Evolutionary conservation across 2,888 invertebrate species (phyloP), one percentile per base, ranked within the genome.

Genomic region (Chrysotoxum bicinctum): DNA sequence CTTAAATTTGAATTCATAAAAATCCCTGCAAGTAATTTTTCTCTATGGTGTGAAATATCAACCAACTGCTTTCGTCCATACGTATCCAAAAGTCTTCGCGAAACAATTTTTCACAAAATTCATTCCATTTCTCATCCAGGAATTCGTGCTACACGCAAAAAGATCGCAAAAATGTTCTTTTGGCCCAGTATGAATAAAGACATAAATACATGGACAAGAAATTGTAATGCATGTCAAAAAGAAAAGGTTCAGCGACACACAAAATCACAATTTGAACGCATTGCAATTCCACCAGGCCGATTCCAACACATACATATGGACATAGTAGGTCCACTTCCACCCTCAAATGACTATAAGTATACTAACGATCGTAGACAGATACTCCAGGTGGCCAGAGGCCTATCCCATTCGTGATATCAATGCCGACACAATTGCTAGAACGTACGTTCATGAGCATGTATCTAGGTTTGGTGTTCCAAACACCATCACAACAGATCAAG

Each of bases 331-430:
- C 40, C 26, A 26, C 26, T 26, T 4, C 26, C 26, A 2, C 26
- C 26, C 3, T 26, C 26, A 26, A 26, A 26, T 5, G 26, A 26
- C 5, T 4, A 26, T 5, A 26, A 26, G 5, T 26, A 26, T 30
- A 3, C 30, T 30, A 6, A 30, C 30, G 7, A 30, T 30, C 3
- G 30, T 30, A 30, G 30, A 30, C 30, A 30, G 30, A 30, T 75
- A 37, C 26, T 75, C 70, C 1, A 68, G 64, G 32, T 69, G 81
- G 69, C 52, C 60, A 3, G 70, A 70, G 14, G 62, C 69, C 10
- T 64, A 56, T 19, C 64, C 64, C 14, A 26, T 69, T 10, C 16
- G 35, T 5, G 68, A 69, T 26, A 69, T 69, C 12, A 69, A 12
- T 6, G 14, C 69, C 4, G 68, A 54, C 14, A 69, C 40, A 54